Percentiles rank a stretch among this genome's conserved stretches.
These are phyloP conservation scores for Meles meles DNA, from an alignment of 2,113 vertebrate species.

Conservation along the genomic window DNA sequence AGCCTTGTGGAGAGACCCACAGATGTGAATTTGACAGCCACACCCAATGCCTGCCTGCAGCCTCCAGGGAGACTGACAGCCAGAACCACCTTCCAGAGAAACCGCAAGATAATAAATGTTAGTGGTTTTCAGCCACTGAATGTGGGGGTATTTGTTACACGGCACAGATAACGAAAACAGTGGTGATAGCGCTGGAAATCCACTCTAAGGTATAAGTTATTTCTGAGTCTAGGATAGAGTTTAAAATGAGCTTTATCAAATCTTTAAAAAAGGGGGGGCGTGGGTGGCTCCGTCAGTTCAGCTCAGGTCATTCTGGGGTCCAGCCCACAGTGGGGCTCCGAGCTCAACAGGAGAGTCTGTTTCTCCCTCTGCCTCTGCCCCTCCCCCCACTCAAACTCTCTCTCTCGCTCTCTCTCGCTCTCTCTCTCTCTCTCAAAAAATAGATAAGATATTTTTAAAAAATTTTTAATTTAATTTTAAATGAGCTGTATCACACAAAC, in stretches of 20 bases:
- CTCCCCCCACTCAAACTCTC: neutral
- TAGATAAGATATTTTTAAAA: neutral
- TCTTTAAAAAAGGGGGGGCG: neutral
- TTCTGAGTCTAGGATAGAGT: neutral
- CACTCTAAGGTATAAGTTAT: neutral
- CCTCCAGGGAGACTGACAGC: neutral
- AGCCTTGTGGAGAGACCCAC: neutral
- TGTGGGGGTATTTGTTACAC: neutral
- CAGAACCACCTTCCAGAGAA: neutral
- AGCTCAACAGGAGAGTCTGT: neutral
- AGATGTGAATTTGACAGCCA: neutral
- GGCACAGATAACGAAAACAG: neutral
- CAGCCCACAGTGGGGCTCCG: neutral
- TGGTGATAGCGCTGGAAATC: neutral
- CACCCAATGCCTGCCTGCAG: neutral
- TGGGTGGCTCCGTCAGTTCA: neutral
- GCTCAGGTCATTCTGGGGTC: neutral
- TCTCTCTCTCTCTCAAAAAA: neutral
- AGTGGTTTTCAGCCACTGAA: neutral
- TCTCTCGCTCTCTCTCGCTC: neutral
- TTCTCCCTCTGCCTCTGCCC: neutral
- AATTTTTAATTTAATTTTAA: neutral
- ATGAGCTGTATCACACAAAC: neutral
- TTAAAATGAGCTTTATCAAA: constrained; percentile 19
- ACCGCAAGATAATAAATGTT: neutral